A percentile compares a stretch with the other conserved stretches of the same genome.
Conservation (phyloP, 2,113 vertebrate species). For the Lathamus discolor region DNA sequence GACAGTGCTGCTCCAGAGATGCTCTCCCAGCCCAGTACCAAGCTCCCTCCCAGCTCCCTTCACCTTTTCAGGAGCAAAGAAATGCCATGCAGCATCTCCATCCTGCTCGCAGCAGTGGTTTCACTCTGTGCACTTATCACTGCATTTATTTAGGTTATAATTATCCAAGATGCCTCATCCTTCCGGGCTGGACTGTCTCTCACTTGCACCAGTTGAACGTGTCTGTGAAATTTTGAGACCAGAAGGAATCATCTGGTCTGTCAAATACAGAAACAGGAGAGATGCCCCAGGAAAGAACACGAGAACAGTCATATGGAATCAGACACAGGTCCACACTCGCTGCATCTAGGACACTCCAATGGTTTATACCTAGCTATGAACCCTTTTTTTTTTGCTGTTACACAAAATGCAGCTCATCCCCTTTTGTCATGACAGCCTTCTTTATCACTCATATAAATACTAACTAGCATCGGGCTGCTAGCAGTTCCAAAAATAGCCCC, state of each 20-base stretch:
- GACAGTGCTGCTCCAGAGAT: background rate
- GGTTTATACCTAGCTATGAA: background rate
- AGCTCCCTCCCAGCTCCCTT: background rate
- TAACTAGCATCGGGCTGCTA: background rate
- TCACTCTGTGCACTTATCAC: background rate
- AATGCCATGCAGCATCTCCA: background rate
- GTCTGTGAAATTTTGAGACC: background rate
- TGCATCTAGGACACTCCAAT: background rate
- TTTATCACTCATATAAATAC: background rate
- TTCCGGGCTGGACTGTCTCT: background rate
- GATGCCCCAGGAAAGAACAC: conserved; percentile 2
- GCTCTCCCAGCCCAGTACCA: background rate
- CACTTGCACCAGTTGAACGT: background rate
- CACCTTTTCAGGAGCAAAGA: background rate
- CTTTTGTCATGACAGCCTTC: background rate
- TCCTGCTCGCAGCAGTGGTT: background rate
- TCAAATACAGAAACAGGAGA: background rate
- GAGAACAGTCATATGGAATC: background rate
- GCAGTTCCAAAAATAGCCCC: background rate
- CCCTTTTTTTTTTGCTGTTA: background rate
- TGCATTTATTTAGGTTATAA: conserved; percentile 20
- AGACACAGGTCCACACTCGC: background rate
- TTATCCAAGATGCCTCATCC: background rate
- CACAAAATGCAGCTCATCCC: background rate
- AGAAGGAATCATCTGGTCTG: conserved; percentile 14